Percentiles rank a stretch among this genome's conserved stretches.
Conservation (phyloP, 92 coral and sea anemone genomes). For the Epizoanthus ramosus region DNA sequence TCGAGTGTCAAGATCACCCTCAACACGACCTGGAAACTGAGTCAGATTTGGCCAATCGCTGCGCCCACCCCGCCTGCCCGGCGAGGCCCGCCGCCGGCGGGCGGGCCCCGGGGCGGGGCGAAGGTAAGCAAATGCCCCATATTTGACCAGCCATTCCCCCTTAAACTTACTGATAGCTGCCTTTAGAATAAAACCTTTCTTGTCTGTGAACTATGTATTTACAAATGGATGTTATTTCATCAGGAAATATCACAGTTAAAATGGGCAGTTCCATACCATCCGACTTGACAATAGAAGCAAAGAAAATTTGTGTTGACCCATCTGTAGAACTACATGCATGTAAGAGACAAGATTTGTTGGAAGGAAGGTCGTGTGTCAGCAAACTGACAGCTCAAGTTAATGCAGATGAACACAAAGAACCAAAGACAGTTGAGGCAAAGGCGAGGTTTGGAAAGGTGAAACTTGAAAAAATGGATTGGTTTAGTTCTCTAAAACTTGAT, state of each 20-base stretch:
- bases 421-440: not conserved
- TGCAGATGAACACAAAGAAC: not conserved
- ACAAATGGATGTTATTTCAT: too few relatives aligned
- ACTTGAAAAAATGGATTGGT: slow-evolving; percentile 35
- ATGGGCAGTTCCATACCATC: slow-evolving; percentile 27
- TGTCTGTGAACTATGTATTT: too few relatives aligned
- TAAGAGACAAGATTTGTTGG: not conserved
- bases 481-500: slow-evolving; percentile 26
- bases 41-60: too few relatives aligned
- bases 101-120: too few relatives aligned
- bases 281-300: slow-evolving; percentile 18
- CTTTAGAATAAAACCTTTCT: too few relatives aligned
- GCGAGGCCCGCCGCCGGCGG: too few relatives aligned
- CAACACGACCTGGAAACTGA: too few relatives aligned
- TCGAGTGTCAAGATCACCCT: too few relatives aligned
- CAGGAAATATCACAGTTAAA: slow-evolving; percentile 24
- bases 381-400: not conserved
- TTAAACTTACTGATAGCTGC: too few relatives aligned
- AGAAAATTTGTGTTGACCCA: slow-evolving; percentile 7
- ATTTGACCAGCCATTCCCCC: too few relatives aligned
- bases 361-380: not conserved
- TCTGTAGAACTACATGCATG: not conserved
- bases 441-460: slow-evolving; percentile 27
- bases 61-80: too few relatives aligned
- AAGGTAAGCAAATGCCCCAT: too few relatives aligned